These are phyloP conservation scores for Kryptolebias marmoratus DNA, from an alignment of 2,113 vertebrate genomes.

Conservation along the genomic window DNA sequence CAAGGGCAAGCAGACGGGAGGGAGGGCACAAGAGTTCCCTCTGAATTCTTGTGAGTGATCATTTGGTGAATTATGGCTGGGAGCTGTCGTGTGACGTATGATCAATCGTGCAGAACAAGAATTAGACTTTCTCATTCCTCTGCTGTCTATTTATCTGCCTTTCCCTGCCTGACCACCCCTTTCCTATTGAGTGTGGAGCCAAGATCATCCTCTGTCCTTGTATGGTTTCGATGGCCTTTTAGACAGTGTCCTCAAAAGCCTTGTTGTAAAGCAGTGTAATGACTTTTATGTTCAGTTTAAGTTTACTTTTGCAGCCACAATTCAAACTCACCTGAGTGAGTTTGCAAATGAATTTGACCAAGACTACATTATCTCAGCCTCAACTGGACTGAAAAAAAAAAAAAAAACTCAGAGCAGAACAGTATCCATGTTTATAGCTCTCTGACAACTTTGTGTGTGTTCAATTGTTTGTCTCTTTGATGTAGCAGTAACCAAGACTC, in stretches of 20 bases:
- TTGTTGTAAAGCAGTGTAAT: background rate
- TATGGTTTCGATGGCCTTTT: slow-evolving; percentile 45
- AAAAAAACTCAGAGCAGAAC: too few relatives aligned
- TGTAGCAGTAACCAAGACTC: too few relatives aligned
- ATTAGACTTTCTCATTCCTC: slow-evolving; percentile 79
- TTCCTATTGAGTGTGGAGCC: slow-evolving; percentile 21
- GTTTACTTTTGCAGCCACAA: background rate
- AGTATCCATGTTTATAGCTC: too few relatives aligned
- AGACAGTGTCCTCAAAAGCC: slow-evolving; percentile 19
- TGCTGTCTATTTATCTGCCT: slow-evolving; percentile 56
- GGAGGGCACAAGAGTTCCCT: slow-evolving; percentile 65
- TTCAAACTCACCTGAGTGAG: too few relatives aligned
- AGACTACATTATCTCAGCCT: too few relatives aligned
- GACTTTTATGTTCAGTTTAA: slow-evolving; percentile 1
- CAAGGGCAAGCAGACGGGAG: slow-evolving; percentile 69
- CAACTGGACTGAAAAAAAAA: too few relatives aligned
- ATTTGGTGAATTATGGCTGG: slow-evolving; percentile 81
- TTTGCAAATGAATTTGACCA: too few relatives aligned
- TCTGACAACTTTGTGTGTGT: too few relatives aligned
- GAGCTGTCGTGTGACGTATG: slow-evolving; percentile 72
- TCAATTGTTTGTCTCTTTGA: too few relatives aligned
- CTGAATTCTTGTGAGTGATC: slow-evolving; percentile 80
- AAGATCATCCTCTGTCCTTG: slow-evolving; percentile 48
- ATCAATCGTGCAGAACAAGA: slow-evolving; percentile 75
- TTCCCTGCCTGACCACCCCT: slow-evolving; percentile 44